phyloP scores from a whole-genome alignment of 2,113 vertebrate genomes.

The Tupaia tana region DNA sequence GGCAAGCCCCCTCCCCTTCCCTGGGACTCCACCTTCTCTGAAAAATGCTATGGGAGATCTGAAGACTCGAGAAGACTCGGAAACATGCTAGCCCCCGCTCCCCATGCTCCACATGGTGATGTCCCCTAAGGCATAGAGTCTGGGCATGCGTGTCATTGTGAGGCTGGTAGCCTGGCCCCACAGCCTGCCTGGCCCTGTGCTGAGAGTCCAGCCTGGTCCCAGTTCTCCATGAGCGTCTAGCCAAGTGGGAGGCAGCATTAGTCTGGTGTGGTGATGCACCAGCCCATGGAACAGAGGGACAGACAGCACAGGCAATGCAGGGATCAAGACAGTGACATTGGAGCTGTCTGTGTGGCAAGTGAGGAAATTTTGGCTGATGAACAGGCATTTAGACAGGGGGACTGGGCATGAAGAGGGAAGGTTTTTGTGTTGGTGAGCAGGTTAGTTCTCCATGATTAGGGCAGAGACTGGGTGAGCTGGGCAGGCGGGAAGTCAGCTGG shows the following conservation, averaged over 20 bases:
- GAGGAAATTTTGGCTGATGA: rapidly evolving
- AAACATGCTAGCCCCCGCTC: not conserved
- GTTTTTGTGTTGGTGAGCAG: not conserved
- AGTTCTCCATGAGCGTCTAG: not conserved
- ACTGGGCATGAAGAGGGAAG: not conserved
- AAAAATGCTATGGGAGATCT: not conserved
- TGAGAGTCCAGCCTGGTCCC: not conserved
- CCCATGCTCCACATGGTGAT: not conserved
- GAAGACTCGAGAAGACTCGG: rapidly evolving
- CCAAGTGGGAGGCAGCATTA: not conserved
- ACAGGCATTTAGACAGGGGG: rapidly evolving
- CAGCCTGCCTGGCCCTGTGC: not conserved
- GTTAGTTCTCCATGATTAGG: not conserved
- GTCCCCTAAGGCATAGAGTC: rapidly evolving
- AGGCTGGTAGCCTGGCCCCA: not conserved
- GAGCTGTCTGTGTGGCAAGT: not conserved
- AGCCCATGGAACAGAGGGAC: too few species aligned
- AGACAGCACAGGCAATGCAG: not conserved
- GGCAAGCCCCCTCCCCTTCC: not conserved
- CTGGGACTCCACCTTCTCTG: not conserved
- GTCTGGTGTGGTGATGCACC: not conserved
- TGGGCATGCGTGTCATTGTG: rapidly evolving
- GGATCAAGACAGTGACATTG: not conserved
- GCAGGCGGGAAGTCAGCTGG: not conserved
- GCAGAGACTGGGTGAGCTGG: rapidly evolving